A percentile compares a stretch with the other conserved stretches of the same genome.
Conservation (phyloP, 1,140 invertebrate genomes). For the Aradophagus sp. region DNA sequence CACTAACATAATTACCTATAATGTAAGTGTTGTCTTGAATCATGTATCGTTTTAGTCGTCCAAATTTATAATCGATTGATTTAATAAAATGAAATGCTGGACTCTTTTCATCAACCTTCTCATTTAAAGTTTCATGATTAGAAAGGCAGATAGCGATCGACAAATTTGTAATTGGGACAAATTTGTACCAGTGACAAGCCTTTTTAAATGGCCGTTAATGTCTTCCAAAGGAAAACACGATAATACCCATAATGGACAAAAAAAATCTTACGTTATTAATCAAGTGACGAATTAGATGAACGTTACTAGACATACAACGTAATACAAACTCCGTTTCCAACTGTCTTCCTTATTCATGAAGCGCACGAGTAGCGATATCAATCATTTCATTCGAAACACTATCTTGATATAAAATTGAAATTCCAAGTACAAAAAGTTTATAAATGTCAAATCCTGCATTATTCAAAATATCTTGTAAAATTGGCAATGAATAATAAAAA, state of each 20-base stretch:
- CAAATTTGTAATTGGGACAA: conserved; percentile 25
- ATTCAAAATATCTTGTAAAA: conserved; percentile 10
- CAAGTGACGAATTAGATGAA: conserved; percentile 18
- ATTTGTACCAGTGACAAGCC: conserved; percentile 16
- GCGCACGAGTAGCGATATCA: conserved; percentile 3
- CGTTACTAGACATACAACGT: conserved; percentile 18
- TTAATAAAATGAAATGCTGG: conserved; percentile 8
- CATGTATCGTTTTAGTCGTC: conserved; percentile 4
- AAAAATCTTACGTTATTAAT: conserved; percentile 4
- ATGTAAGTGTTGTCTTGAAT: conserved; percentile 8
- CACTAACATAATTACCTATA: conserved; percentile 3
- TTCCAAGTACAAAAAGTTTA: conserved; percentile 14
- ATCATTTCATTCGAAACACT: conserved; percentile 12
- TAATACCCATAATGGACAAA: conserved; percentile 14
- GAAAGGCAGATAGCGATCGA: conserved; percentile 14
- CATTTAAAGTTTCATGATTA: conserved; percentile 11
- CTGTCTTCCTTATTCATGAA: conserved; percentile 5
- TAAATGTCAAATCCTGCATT: conserved; percentile 16
- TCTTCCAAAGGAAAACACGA: conserved; percentile 29
- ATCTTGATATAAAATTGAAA: conserved; percentile 22
- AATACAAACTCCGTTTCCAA: conserved; percentile 12
- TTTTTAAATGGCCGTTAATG: conserved; percentile 20
- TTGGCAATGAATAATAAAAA: conserved; percentile 24
- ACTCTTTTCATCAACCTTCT: conserved; percentile 10
- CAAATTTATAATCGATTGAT: conserved; percentile 8